A percentile compares a stretch with the other conserved stretches of the same genome.
phyloP scores from a whole-genome alignment of 2,888 invertebrate species.

The Drosophila sordidula region DNA sequence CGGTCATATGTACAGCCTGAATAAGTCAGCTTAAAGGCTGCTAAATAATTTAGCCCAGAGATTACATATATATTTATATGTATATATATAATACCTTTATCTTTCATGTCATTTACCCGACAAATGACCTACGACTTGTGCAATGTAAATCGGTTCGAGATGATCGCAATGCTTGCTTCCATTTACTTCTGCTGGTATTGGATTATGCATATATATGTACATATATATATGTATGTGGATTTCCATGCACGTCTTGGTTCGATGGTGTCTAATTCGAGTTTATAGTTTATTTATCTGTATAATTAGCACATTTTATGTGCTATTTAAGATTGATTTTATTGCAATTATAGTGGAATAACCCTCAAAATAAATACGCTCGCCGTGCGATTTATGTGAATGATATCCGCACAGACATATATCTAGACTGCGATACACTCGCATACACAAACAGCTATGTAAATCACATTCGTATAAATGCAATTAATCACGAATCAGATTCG shows the following conservation, averaged over 20 bases:
- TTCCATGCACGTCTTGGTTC: constrained; percentile 65
- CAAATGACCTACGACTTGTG: constrained; percentile 15
- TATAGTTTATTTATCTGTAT: constrained; percentile 71
- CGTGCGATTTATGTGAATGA: constrained; percentile 19
- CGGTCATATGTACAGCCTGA: constrained; percentile 1
- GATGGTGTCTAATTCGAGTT: constrained; percentile 77
- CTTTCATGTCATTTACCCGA: constrained; percentile 29
- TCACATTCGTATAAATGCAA: constrained; percentile 51
- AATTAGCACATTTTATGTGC: constrained; percentile 79
- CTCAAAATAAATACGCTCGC: constrained; percentile 51
- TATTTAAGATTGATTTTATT: constrained; percentile 75
- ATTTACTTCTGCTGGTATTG: constrained; percentile 15
- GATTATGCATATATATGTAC: neutral
- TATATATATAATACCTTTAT: neutral
- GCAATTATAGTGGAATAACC: constrained; percentile 68
- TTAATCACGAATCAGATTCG: constrained; percentile 59
- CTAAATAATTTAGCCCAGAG: constrained; percentile 32
- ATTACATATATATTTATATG: neutral
- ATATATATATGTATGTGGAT: constrained; percentile 19
- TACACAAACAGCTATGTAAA: constrained; percentile 16
- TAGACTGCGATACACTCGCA: neutral
- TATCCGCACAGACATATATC: constrained; percentile 1
- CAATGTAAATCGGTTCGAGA: constrained; percentile 6
- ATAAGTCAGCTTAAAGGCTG: constrained; percentile 3
- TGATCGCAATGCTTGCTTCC: constrained; percentile 20